Base-by-base conservation (phyloP, 2,797 vertebrate genomes). In the Lepus townsendii region DNA sequence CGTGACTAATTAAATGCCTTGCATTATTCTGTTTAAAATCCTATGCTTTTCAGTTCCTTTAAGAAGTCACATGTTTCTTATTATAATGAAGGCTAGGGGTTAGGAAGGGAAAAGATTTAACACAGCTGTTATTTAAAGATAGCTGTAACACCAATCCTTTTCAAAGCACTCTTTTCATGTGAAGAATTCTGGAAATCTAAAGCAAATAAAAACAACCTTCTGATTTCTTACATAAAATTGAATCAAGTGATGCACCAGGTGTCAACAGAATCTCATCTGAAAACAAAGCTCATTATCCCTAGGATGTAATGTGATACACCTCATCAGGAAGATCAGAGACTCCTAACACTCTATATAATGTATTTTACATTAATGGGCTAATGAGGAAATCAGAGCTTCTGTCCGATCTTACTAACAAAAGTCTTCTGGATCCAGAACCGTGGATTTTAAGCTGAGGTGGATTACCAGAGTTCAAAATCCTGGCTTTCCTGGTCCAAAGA, bases 61-160 rank as follows among this genome's bases (percentile, higher is more conserved):
- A 96, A 89, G 35, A 97, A 54, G n/a, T n/a, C 84, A 97, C 91
- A 92, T 94, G 82, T 76, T 97, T 96, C 92, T 93, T 89, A 96
- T 97, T 94, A 97, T 87, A 88, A 78, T 54, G 88, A 92, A 35
- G 76, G 62, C 14, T 91, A 93, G 17, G 57, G 91, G 73, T 87
- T 88, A 50, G 68, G 26, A 32, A 38, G 32, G 75, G 78, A 95
- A 96, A 96, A 54, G 50, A 85, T 97, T 97, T 97, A 93, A 96
- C 54, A 3, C 7, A 95, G 83, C 32, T 72, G 30, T 96, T 97
- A 82, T 92, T 96, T 96, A 94, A 97, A 96, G 60, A 96, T 75
- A 66, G 85, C 95, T 96, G 75, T 90, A 96, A 90, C 88, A 94
- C 73, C 97, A 95, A 88, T 26, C 78, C 50, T 95, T 93, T 93